phyloP scores from a whole-genome alignment of 2,797 vertebrate species.

The Sternarchorhynchus goeldii region DNA sequence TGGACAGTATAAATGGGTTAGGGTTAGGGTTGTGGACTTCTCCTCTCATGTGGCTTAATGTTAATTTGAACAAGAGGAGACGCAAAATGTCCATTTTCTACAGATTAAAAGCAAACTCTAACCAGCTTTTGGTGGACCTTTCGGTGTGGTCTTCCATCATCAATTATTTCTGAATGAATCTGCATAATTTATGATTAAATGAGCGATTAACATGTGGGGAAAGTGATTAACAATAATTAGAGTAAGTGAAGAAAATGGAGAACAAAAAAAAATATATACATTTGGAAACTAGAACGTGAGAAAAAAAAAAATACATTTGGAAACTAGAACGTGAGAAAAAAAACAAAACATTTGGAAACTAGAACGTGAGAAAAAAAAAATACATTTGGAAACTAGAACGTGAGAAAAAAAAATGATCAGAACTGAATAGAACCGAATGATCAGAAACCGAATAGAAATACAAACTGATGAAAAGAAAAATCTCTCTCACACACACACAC shows the following conservation, averaged over 20 bases:
- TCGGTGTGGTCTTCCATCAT: background rate
- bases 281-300: background rate
- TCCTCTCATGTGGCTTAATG: background rate
- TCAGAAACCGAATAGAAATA: too few species aligned
- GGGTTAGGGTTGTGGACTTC: background rate
- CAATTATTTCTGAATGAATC: background rate
- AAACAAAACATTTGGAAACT: too few species aligned
- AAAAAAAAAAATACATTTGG: background rate
- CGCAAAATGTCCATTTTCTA: constrained; percentile 13
- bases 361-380: background rate
- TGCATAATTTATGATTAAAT: background rate
- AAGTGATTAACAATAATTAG: background rate
- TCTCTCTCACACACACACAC: too few species aligned
- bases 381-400: too few species aligned
- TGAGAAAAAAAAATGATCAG: too few species aligned
- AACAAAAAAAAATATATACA: too few species aligned
- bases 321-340: too few species aligned
- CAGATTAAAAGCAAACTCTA: constrained; percentile 1
- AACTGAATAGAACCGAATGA: too few species aligned
- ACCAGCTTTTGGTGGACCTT: background rate
- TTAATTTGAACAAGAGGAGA: background rate
- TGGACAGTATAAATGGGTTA: background rate
- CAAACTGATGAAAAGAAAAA: too few species aligned
- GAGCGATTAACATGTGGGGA: background rate
- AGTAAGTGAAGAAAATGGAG: background rate